Evolutionary conservation across 1,140 invertebrate species (phyloP), one percentile per base, ranked within the genome.

Genomic region (Anoplolepis gracilipes): DNA sequence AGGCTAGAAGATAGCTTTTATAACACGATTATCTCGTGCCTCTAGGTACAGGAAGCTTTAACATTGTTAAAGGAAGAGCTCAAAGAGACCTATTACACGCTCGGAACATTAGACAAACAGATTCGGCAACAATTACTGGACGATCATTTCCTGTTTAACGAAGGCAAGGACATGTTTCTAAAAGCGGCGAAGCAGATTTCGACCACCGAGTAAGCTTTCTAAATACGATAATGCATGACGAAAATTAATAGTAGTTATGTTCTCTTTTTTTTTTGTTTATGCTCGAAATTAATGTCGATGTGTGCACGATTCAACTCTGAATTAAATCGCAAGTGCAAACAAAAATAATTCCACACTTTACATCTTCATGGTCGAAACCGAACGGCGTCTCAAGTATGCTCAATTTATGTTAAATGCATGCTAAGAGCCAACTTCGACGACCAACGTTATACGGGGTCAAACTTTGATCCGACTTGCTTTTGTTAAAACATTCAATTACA

Each of bases 101-200:
- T 98, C 77, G 95, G 95, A 36, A 96, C 96, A 53, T 97, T 98
- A 95, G 95, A 96, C 90, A 96, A 97, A 88, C 96, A 96, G 49
- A 96, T 95, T 25, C 96, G 97, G 91, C 96, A 97, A 91, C 95
- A 96, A 91, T 95, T 98, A 88, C 97, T 97, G 85, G 96, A 97
- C 92, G 97, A 98, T 86, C 97, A 98, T 92, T 97, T 97, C 93
- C 95, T 98, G 28, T 98, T 98, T 94, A 97, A 97, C 93, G 96
- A 97, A 87, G 97, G 96, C 28, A 46, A 46, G 46, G 97, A 98
- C 93, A 94, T 96, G 55, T 96, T 96, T 93, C 92, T 97, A 53
- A 95, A 97, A 90, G 96, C 96, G 25, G 97, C 97, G 62, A 97
- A 97, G 77, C 94, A 96, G 97, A 65, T 97, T 96, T 93, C 98